A percentile compares a stretch with the other conserved stretches of the same genome.
Evolutionary conservation across 92 coral and sea anemone species (phyloP).

Genomic region (Virgularia gustaviana): DNA sequence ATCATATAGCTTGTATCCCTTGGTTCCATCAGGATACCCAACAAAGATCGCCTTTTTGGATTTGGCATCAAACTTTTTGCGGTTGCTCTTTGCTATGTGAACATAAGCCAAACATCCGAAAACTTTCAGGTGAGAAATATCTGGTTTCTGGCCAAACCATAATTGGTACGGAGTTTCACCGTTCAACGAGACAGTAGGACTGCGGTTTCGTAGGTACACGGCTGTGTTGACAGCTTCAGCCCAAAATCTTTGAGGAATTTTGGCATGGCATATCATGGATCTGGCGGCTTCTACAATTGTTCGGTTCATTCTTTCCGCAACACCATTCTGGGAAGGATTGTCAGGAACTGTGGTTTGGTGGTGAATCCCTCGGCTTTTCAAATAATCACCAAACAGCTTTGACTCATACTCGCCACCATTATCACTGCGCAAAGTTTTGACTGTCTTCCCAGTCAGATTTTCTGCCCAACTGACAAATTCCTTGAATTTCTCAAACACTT

Average conservation of each 20-base stretch:
- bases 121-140: slow-evolving; percentile 57
- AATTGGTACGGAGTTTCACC: no score
- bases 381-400: slow-evolving; percentile 24
- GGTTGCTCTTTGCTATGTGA: slow-evolving; percentile 53
- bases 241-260: slow-evolving; percentile 33
- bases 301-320: slow-evolving; percentile 40
- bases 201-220: slow-evolving; percentile 26
- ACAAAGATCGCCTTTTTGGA: slow-evolving; percentile 26
- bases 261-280: slow-evolving; percentile 39
- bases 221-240: slow-evolving; percentile 46
- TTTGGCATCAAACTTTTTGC: slow-evolving; percentile 41
- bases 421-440: slow-evolving; percentile 34
- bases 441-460: slow-evolving; percentile 32
- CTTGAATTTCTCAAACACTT: slow-evolving; percentile 43
- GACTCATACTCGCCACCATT: slow-evolving; percentile 46
- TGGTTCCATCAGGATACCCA: slow-evolving; percentile 32
- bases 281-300: slow-evolving; percentile 33
- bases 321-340: slow-evolving; percentile 40
- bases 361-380: slow-evolving; percentile 35
- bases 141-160: slow-evolving; percentile 39
- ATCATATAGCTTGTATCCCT: slow-evolving; percentile 35
- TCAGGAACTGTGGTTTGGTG: slow-evolving; percentile 39
- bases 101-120: slow-evolving; percentile 58
- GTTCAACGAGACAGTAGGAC: no score
- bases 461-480: slow-evolving; percentile 38